Base-by-base conservation (phyloP, 2,797 vertebrate genomes). In the Pogoniulus pusillus region DNA sequence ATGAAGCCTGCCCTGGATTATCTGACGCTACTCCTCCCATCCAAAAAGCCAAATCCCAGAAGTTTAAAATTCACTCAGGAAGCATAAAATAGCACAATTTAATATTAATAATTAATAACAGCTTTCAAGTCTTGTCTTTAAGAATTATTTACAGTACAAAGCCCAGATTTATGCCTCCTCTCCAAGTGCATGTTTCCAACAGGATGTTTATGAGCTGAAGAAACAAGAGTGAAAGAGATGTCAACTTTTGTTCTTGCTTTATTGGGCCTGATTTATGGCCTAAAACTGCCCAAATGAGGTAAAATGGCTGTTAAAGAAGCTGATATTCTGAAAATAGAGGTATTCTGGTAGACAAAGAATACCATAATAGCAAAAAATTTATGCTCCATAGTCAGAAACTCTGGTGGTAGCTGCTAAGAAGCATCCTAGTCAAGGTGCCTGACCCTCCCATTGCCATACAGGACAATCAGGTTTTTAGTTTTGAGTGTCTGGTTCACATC, bases 391-490 rank as follows among this genome's bases (percentile, higher is more conserved):
- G 34, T 59, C 60, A 64, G 37, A 66, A 85, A 17, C 34, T 77
- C 60, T 74, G 75, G 22, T 26, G 27, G 54, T 60, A 41, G 20
- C 43, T 54, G 45, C 37, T 60, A 1, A 39, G 51, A 59, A 24
- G 32, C 16, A n/a, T 49, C 53, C 70, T 51, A 18, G 29, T 4
- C 0, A 0, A 78, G 47, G 53, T 43, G 14, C 23, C 19, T 4
- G 2, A 57, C 54, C 30, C 23, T 81, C 11, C 16, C 11, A 4
- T 29, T 53, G 32, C 32, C 9, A 5, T 24, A 19, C 6, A 37
- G 66, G n/a, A 9, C 34, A 74, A 49, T 30, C 3, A 30, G 1
- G 0, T 39, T 47, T 35, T 68, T 19, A 34, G 30, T 2, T 0
- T 4, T 41, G 18, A 59, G 29, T n/a, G 35, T 75, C 34, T 59